A percentile compares a stretch with the other conserved stretches of the same genome.
Conservation (phyloP, 2,113 vertebrate genomes). For the Chrysemys picta region DNA sequence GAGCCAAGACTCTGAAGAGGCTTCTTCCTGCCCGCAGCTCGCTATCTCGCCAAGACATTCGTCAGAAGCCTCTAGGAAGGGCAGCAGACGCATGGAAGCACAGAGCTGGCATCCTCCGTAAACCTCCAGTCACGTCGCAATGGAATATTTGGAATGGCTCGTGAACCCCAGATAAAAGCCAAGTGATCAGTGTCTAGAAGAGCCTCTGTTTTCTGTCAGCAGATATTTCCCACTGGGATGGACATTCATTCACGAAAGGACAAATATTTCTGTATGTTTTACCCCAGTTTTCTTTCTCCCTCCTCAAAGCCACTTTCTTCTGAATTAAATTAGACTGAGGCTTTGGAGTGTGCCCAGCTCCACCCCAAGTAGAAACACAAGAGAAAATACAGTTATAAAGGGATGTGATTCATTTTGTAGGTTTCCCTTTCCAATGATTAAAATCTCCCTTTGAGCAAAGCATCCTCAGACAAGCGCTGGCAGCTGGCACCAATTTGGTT, state of each 20-base stretch:
- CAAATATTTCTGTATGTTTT: slow-evolving; percentile 50
- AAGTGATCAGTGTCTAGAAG: slow-evolving; percentile 33
- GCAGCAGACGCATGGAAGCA: slow-evolving; percentile 50
- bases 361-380: slow-evolving; percentile 24
- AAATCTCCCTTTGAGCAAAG: background rate
- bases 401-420: slow-evolving; percentile 73
- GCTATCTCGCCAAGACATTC: slow-evolving; percentile 65
- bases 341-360: slow-evolving; percentile 66
- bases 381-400: slow-evolving; percentile 71
- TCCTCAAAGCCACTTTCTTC: slow-evolving; percentile 62
- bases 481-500: background rate
- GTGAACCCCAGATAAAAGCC: slow-evolving; percentile 54
- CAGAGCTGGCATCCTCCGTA: slow-evolving; percentile 28
- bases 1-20: slow-evolving; percentile 71
- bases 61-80: slow-evolving; percentile 68
- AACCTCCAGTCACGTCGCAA: slow-evolving; percentile 48
- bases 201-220: slow-evolving; percentile 63
- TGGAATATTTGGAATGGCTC: slow-evolving; percentile 43
- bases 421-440: slow-evolving; percentile 38
- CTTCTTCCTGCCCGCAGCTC: slow-evolving; percentile 71
- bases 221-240: slow-evolving; percentile 26
- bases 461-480: background rate
- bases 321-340: slow-evolving; percentile 69
- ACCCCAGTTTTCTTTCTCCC: slow-evolving; percentile 11
- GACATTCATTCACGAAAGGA: slow-evolving; percentile 42